Base-by-base conservation (phyloP, 2,888 invertebrate genomes). In the Acanthosepion esculentum region DNA sequence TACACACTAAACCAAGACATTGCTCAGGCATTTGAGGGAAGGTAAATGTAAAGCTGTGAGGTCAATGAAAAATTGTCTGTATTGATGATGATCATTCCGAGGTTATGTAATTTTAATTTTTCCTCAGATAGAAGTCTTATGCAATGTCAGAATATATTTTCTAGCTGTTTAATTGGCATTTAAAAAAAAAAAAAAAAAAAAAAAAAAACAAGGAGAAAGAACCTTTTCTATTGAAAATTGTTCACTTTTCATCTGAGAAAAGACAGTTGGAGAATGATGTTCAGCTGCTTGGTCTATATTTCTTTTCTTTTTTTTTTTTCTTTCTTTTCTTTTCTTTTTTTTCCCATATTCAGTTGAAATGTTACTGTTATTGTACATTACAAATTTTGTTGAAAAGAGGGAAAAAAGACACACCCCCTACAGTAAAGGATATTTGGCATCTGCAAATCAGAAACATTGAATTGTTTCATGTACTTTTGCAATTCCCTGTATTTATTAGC, bases 341-440 rank as follows among this genome's bases (percentile, higher is more conserved):
- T n/a, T 78, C 8, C 33, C 29, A 33, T 48, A 93, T 93, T 93
- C 48, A 93, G 50, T 92, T 92, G n/a, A 78, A 78, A 78, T 92
- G 92, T 93, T 93, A 93, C 93, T 93, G 93, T 93, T 93, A 93
- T 48, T 93, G 93, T 93, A 93, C n/a, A 93, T n/a, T 93, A 93
- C 53, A 93, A 93, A 48, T 93, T 93, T 93, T 93, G 48, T 93
- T 53, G 93, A 53, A 53, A 53, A 53, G 29, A 53, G 93, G 93
- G 93, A 29, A 50, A 50, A 92, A 92, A 92, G n/a, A n/a, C 29
- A 78, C 78, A 78, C 78, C 78, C 41, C 78, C 78, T 78, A n/a
- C 78, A 78, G 78, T 78, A 78, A 78, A 78, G 15, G n/a, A 78
- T 78, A 78, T 78, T 78, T 78, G 78, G n/a, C n/a, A 78, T 78